Evolutionary conservation across 2,888 invertebrate genomes (phyloP).

Genomic region (Xanthia togata): DNA sequence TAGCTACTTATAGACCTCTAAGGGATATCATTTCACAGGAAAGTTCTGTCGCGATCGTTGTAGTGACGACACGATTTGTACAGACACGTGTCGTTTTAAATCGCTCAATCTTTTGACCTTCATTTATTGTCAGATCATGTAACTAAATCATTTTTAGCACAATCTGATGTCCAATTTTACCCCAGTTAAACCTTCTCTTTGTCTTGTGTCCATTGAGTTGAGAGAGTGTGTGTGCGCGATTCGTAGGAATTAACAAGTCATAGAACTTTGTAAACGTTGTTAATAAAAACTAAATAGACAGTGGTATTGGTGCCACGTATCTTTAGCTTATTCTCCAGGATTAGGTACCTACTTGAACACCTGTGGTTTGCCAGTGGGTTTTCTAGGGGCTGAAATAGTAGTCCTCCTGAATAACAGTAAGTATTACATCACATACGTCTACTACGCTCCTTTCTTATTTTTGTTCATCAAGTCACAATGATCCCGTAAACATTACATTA

Average conservation of each 20-base stretch:
- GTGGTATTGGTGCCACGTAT: too few relatives aligned
- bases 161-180: not conserved
- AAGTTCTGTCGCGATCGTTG: not conserved
- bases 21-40: not conserved
- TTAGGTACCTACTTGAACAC: too few relatives aligned
- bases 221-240: not conserved
- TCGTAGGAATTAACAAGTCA: not conserved
- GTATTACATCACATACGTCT: too few relatives aligned
- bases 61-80: not conserved
- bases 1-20: not conserved
- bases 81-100: slow-evolving; percentile 5
- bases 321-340: too few relatives aligned
- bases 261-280: too few relatives aligned
- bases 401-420: too few relatives aligned
- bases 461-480: too few relatives aligned
- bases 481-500: too few relatives aligned
- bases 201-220: not conserved
- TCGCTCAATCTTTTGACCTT: slow-evolving; percentile 8
- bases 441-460: too few relatives aligned
- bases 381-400: too few relatives aligned
- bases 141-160: not conserved
- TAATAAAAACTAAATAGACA: too few relatives aligned
- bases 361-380: too few relatives aligned
- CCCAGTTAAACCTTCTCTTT: not conserved
- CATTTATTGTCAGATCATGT: not conserved